These are phyloP conservation scores for Aulostomus chinensis DNA, from an alignment of 2,797 vertebrate genomes.

Conservation along the genomic window DNA sequence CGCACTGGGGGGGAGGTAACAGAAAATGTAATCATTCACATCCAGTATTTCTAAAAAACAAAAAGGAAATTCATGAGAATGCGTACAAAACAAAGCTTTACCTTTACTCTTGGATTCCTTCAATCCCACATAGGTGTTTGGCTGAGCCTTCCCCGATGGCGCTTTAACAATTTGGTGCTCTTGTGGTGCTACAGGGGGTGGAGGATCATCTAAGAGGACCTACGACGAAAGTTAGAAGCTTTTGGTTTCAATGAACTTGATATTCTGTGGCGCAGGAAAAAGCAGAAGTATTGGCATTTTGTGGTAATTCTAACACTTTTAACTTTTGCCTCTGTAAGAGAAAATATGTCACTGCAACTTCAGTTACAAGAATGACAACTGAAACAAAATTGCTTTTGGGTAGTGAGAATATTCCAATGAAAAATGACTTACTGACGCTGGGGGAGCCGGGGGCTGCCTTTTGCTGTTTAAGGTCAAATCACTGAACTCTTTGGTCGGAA, in stretches of 20 bases:
- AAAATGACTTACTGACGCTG: conserved; percentile 61
- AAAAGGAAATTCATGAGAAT: too few species aligned
- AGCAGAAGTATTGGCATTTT: conserved; percentile 2
- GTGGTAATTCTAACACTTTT: too few species aligned
- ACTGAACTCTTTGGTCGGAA: conserved; percentile 24
- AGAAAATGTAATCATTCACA: neutral
- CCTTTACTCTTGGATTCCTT: conserved; percentile 15
- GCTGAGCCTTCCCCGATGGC: conserved; percentile 12
- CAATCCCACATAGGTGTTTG: conserved; percentile 64
- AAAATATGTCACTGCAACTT: accelerated
- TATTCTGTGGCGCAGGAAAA: conserved; percentile 8
- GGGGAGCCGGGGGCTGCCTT: conserved; percentile 48
- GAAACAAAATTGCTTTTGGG: too few species aligned
- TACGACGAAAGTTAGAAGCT: too few species aligned
- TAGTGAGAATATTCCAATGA: too few species aligned
- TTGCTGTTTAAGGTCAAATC: conserved; percentile 46
- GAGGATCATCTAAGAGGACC: conserved; percentile 16
- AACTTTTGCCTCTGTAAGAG: too few species aligned
- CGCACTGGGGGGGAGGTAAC: accelerated
- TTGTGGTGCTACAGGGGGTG: conserved; percentile 53
- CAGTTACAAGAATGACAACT: neutral
- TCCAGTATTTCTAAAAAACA: neutral
- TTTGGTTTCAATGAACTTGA: too few species aligned
- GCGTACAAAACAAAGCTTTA: conserved; percentile 4
- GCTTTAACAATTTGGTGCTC: conserved; percentile 3